Base-by-base conservation (phyloP, 2,797 vertebrate genomes). In the Etheostoma perlongum region DNA sequence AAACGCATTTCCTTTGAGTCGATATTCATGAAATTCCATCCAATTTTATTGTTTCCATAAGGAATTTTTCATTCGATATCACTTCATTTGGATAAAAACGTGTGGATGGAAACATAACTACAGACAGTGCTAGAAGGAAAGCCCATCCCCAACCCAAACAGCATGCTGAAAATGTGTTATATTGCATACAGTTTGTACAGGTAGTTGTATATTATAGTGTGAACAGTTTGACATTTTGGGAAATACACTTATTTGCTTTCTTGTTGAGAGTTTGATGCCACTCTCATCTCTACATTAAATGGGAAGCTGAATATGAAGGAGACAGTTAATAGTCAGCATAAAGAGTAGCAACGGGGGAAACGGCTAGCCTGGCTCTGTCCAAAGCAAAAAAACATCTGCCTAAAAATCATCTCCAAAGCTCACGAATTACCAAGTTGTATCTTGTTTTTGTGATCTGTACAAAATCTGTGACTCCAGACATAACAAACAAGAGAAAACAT, bases 61-160 rank as follows among this genome's bases (percentile, higher is more conserved):
- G 27, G 27, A 4, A 27, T 27, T 27, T 27, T 27, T 27, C 27
- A 27, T 27, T 27, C 4, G 27, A 27, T 27, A 27, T 27, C 27
- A 27, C 27, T 27, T 27, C 5, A 27, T 27, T 27, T 27, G 27
- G 27, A 27, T 27, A 27, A 27, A 27, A 27, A 27, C 27, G 27
- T 27, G 4, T 27, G 27, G 27, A 27, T 27, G 27, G 27, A 27
- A 27, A 27, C 27, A 27, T 27, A 25, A 25, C 25, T 25, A 27
- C 27, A 27, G 76, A 54, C 54, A 15, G 25, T 21, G 59, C 66
- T 65, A 10, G 21, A 66, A 67, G 58, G 9, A 55, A 30, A 23
- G 52, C 13, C 54, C 33, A 46, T 64, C 21, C 14, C 6, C 1
- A 5, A 11, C 48, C 33, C 19, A 23, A 57, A 55, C 51, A 36